Base-by-base conservation (phyloP, 2,797 vertebrate species). In the Melanitta fusca region DNA sequence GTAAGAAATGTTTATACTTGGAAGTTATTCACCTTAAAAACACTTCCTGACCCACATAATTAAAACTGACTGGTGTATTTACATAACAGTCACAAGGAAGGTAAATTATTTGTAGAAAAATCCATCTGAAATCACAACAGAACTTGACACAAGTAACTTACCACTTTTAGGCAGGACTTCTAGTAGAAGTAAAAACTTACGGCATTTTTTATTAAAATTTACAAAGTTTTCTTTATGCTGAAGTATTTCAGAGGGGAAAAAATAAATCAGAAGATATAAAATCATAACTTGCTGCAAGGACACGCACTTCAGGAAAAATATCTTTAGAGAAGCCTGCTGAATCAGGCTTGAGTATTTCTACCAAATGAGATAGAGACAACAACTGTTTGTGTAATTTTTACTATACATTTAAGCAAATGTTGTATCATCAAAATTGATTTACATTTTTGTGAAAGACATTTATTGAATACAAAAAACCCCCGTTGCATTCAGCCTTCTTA, bases 381-480 rank as follows among this genome's bases (percentile, higher is more conserved):
- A 54, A 80, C 39, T 75, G 45, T 65, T 94, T 92, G 19, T 79
- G 71, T 34, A 74, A 30, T 4, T 85, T 95, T 93, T 85, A 95
- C 95, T 97, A 39, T 91, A 94, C 61, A 91, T 83, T 75, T 92
- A 88, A 74, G 93, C 36, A 95, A 96, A 91, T 30, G 39, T 82
- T 93, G 87, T 77, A 92, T 92, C 88, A 93, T 71, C 84, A 90
- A 95, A 94, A 95, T 14, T 71, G 49, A 77, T 95, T 93, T 94
- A 89, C 77, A 95, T 92, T 96, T 97, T 96, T 91, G 80, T 94
- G 96, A 97, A 97, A 97, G 94, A 95, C 91, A 88, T 97, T 97
- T 97, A 97, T 97, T 97, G 96, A 95, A 89, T 97, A 97, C 56
- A 97, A 97, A 97, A 80, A 25, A 2, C 13, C 84, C 93, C 91